Evolutionary conservation across 2,797 vertebrate species (phyloP), one percentile per base, ranked within the genome.

Genomic region (Hippopotamyrus pictus): DNA sequence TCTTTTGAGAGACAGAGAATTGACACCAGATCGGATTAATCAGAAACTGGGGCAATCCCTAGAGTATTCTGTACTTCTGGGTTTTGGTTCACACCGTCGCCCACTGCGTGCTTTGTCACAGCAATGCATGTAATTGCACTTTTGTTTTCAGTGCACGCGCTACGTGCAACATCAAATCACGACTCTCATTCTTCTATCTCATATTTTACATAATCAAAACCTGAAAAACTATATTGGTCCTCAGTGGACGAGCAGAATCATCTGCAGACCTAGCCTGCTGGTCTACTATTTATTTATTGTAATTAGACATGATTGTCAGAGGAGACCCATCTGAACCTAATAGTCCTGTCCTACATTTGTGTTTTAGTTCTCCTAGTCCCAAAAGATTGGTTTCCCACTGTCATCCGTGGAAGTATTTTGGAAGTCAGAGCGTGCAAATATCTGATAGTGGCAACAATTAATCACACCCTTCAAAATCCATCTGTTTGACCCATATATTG

Each of bases 1-100:
- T 87, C 90, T 85, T 88, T 46, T 33, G 87, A 86, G 89, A 87
- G 90, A 90, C 82, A 51, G 88, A 87, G 88, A 89, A 22, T 79
- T 89, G 69, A 91, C 87, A 88, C 84, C 88, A 9, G 88, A 89
- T 57, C 33, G 86, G 88, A 89, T 76, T 86, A n/a, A 69, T 48
- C 59, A 88, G 62, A 44, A 86, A 88, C 79, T 50, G 85, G 90
- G 79, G 37, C 82, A 19, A 12, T 51, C 22, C 41, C 41, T 22
- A 50, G 82, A 85, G 25, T 7, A 59, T 17, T 41, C 29, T 19
- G 1, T 33, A 37, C 29, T 17, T 86, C 50, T 53, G 48, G 84
- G 46, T 57, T 86, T 53, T 11, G 8, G 50, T 11, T 54, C 8
- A 19, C 14, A 37, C 22, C 14, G 29, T n/a, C 25, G 12, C 48